A percentile compares a stretch with the other conserved stretches of the same genome.
These are phyloP conservation scores for Scaeva pyrastri DNA, from an alignment of 2,888 invertebrate genomes.

Conservation along the genomic window DNA sequence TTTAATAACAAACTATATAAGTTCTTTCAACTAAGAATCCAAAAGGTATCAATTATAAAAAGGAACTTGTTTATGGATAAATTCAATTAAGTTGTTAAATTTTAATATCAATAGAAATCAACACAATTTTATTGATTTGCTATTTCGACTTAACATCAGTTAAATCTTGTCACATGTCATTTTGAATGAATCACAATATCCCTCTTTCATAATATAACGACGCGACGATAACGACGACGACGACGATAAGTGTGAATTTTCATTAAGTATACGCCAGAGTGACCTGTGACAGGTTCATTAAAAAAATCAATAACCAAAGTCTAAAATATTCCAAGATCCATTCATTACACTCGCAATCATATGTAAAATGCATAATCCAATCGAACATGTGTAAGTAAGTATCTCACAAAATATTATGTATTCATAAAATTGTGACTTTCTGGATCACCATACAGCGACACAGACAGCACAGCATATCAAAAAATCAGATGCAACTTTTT, in stretches of 20 bases:
- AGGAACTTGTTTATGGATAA: neutral
- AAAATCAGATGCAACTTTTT: slow-evolving; percentile 16
- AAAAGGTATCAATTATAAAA: too few relatives aligned
- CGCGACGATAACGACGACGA: too few relatives aligned
- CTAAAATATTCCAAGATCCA: slow-evolving; percentile 58
- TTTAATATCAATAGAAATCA: slow-evolving; percentile 6
- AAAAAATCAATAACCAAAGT: slow-evolving; percentile 51
- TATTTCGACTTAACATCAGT: slow-evolving; percentile 17
- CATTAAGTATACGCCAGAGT: slow-evolving; percentile 9
- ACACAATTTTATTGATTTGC: slow-evolving; percentile 25
- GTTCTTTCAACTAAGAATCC: too few relatives aligned
- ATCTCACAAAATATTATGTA: slow-evolving; percentile 45
- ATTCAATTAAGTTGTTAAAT: slow-evolving; percentile 12
- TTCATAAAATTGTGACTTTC: neutral
- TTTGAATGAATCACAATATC: slow-evolving; percentile 31
- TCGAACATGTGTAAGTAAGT: slow-evolving; percentile 37
- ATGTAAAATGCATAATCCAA: neutral
- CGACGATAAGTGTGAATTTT: slow-evolving; percentile 20
- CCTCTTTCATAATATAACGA: neutral
- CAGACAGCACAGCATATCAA: neutral
- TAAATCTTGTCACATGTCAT: slow-evolving; percentile 27
- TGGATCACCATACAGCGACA: slow-evolving; percentile 17
- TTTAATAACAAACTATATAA: too few relatives aligned
- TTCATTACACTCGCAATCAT: slow-evolving; percentile 55
- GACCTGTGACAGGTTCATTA: slow-evolving; percentile 32